Evolutionary conservation across 2,797 vertebrate species (phyloP).

Genomic region (Hemitrygon akajei): DNA sequence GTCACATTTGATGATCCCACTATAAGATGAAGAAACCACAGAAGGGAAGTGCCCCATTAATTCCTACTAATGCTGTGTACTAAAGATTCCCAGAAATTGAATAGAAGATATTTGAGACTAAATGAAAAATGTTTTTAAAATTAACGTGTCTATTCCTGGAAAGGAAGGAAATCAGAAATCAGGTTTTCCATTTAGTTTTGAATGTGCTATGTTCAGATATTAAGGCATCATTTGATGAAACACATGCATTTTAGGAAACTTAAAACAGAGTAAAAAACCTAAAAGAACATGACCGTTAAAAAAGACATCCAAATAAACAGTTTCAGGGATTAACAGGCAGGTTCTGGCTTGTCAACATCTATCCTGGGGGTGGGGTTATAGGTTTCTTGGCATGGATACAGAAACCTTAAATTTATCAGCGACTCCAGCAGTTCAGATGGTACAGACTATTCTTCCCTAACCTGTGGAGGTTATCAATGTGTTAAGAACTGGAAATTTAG

Average conservation of each 20-base stretch:
- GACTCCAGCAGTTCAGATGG: too few relatives aligned
- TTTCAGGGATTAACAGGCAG: background rate
- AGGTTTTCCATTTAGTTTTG: background rate
- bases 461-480: too few relatives aligned
- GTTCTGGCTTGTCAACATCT: background rate
- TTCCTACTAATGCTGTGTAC: background rate
- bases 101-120: background rate
- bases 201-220: background rate
- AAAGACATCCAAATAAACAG: background rate
- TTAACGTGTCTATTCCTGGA: background rate
- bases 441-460: too few relatives aligned
- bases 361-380: background rate
- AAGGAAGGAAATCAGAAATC: slow-evolving; percentile 41
- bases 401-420: too few relatives aligned
- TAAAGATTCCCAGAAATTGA: background rate
- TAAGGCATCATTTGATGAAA: slow-evolving; percentile 36
- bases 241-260: background rate
- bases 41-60: background rate
- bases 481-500: too few relatives aligned
- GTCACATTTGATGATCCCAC: background rate
- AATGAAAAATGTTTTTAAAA: background rate
- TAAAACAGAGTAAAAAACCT: background rate
- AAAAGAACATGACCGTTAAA: background rate
- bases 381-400: background rate
- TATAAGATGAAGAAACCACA: background rate